Conservation (phyloP, 2,888 invertebrate species). For the Himalopsyche tibetana region DNA sequence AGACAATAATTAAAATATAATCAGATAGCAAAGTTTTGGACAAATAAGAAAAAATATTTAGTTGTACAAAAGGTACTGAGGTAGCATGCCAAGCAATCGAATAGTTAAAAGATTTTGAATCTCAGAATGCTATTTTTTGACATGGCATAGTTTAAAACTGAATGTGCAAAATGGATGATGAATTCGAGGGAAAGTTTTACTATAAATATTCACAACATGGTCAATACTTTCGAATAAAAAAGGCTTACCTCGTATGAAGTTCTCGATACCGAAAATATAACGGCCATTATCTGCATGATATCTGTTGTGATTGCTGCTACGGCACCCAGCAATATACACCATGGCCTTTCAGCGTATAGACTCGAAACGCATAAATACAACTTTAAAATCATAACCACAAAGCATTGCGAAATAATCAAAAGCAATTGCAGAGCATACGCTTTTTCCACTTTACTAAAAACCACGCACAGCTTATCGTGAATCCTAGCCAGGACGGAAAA, state of each 20-base stretch:
- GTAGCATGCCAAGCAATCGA: too few species aligned
- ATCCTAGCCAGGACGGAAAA: constrained; percentile 53
- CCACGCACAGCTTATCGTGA: constrained; percentile 57
- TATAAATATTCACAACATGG: too few species aligned
- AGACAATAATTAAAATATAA: too few species aligned
- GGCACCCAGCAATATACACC: constrained; percentile 22
- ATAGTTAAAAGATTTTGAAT: too few species aligned
- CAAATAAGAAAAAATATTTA: too few species aligned
- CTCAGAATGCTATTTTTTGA: too few species aligned
- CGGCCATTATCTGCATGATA: constrained; percentile 46
- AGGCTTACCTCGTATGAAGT: constrained; percentile 54
- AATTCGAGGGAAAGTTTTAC: too few species aligned
- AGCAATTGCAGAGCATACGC: constrained; percentile 51
- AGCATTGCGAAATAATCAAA: constrained; percentile 56
- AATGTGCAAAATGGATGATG: too few species aligned
- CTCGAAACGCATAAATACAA: constrained; percentile 58
- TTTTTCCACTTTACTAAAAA: constrained; percentile 49
- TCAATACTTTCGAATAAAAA: too few species aligned
- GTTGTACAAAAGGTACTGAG: too few species aligned
- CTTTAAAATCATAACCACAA: constrained; percentile 56
- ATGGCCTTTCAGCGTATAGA: constrained; percentile 35
- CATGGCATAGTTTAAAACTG: too few species aligned
- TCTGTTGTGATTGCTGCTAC: constrained; percentile 50
- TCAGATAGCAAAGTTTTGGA: too few species aligned
- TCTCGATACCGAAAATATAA: constrained; percentile 46